These are phyloP conservation scores for Diorhabda elongata DNA, from an alignment of 1,140 invertebrate genomes.

Conservation along the genomic window DNA sequence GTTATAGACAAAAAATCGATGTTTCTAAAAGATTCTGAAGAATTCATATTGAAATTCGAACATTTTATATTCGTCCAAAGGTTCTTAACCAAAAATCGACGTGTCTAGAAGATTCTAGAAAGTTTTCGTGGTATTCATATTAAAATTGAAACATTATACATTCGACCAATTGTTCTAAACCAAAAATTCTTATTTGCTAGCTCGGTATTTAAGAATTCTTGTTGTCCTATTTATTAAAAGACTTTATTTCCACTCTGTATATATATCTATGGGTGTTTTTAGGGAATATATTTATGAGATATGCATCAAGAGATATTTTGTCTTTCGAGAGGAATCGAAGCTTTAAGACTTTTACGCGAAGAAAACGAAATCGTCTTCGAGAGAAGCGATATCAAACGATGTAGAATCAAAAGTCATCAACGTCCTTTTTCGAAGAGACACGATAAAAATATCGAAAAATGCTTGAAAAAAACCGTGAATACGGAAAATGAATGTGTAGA, in stretches of 20 bases:
- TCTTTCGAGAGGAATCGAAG: constrained; percentile 12
- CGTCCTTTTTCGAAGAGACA: constrained; percentile 14
- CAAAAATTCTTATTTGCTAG: too few species aligned
- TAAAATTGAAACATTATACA: not conserved
- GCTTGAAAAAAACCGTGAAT: constrained; percentile 21
- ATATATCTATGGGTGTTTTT: not conserved
- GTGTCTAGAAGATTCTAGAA: too few species aligned
- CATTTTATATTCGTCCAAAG: too few species aligned
- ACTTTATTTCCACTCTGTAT: not conserved
- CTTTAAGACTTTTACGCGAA: constrained; percentile 1
- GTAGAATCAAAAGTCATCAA: constrained; percentile 15
- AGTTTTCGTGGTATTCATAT: too few species aligned
- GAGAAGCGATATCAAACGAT: constrained; percentile 32
- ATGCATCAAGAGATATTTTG: constrained; percentile 21
- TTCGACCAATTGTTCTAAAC: too few species aligned
- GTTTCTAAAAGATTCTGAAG: too few species aligned
- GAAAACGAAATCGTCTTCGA: constrained; percentile 26
- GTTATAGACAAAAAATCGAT: too few species aligned
- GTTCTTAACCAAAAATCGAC: too few species aligned
- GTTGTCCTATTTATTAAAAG: not conserved
- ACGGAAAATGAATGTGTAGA: not conserved
- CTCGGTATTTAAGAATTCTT: too few species aligned
- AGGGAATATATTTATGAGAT: constrained; percentile 1
- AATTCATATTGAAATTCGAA: too few species aligned
- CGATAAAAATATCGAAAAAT: constrained; percentile 15